Percentiles rank a stretch among this genome's conserved stretches.
Conservation (phyloP, 2,797 vertebrate genomes). For the Halcyon badia region DNA sequence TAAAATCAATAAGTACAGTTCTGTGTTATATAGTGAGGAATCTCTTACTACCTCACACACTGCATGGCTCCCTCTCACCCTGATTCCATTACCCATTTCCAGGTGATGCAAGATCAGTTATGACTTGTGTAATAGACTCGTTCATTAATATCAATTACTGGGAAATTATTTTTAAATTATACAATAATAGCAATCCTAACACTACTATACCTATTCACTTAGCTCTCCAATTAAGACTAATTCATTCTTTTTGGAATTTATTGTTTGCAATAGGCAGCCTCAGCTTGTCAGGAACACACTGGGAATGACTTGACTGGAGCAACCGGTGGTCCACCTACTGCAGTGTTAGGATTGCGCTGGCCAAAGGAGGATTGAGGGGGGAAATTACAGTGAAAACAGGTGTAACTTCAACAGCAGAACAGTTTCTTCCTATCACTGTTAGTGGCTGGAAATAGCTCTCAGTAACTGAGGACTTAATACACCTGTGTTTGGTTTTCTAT, state of each 20-base stretch:
- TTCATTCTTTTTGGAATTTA: constrained; percentile 35
- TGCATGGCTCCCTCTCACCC: background rate
- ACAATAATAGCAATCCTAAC: constrained; percentile 3
- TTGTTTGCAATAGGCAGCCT: constrained; percentile 13
- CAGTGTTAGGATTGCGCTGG: background rate
- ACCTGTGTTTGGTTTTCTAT: background rate
- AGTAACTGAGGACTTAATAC: background rate
- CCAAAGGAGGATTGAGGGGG: background rate
- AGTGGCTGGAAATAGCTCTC: background rate
- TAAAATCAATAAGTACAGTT: background rate
- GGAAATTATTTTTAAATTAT: constrained; percentile 58
- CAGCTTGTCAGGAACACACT: background rate
- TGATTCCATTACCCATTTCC: background rate
- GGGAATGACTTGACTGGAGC: background rate
- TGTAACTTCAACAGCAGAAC: background rate
- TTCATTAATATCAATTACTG: constrained; percentile 56
- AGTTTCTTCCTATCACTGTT: background rate
- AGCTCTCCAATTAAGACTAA: constrained; percentile 40
- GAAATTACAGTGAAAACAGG: background rate
- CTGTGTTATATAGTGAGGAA: background rate
- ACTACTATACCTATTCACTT: background rate
- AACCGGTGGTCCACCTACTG: background rate
- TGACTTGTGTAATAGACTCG: constrained; percentile 29
- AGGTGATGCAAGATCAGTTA: constrained; percentile 42
- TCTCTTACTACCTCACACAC: background rate